phyloP scores from a whole-genome alignment of 2,113 vertebrate genomes.

The Polypterus bichir region DNA sequence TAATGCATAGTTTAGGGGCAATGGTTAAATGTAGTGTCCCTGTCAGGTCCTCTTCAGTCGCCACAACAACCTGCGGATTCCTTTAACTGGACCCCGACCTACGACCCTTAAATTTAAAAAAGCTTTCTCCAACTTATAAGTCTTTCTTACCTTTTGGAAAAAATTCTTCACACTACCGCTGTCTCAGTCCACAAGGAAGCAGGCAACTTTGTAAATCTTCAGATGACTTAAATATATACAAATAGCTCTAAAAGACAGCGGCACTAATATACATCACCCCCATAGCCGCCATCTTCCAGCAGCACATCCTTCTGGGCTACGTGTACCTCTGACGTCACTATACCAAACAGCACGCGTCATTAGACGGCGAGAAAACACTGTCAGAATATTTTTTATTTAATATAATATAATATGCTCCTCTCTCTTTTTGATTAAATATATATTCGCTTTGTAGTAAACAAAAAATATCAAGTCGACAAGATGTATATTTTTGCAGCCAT shows the following conservation, averaged over 20 bases:
- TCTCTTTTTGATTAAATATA: slow-evolving; percentile 7
- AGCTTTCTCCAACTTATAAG: slow-evolving; percentile 4
- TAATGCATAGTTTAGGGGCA: too few relatives aligned
- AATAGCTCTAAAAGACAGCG: slow-evolving; percentile 41
- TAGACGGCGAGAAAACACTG: neutral
- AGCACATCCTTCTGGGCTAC: slow-evolving; percentile 74
- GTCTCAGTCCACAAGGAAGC: neutral
- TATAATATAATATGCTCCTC: neutral
- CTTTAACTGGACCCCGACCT: neutral
- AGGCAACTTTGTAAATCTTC: neutral
- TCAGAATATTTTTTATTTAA: neutral
- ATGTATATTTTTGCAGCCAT: too few relatives aligned
- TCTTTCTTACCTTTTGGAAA: neutral
- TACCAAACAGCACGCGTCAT: slow-evolving; percentile 39
- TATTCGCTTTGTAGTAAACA: slow-evolving; percentile 7
- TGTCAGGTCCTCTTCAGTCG: too few relatives aligned
- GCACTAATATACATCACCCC: slow-evolving; percentile 39
- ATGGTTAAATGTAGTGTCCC: too few relatives aligned
- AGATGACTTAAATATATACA: neutral
- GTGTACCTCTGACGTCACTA: slow-evolving; percentile 67
- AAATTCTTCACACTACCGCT: neutral
- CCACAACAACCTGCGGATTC: too few relatives aligned
- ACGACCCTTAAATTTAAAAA: neutral
- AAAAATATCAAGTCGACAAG: slow-evolving; percentile 1
- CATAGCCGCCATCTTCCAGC: slow-evolving; percentile 63